Conservation (phyloP, 2,113 vertebrate genomes). For the Anser brachyrhynchus region DNA sequence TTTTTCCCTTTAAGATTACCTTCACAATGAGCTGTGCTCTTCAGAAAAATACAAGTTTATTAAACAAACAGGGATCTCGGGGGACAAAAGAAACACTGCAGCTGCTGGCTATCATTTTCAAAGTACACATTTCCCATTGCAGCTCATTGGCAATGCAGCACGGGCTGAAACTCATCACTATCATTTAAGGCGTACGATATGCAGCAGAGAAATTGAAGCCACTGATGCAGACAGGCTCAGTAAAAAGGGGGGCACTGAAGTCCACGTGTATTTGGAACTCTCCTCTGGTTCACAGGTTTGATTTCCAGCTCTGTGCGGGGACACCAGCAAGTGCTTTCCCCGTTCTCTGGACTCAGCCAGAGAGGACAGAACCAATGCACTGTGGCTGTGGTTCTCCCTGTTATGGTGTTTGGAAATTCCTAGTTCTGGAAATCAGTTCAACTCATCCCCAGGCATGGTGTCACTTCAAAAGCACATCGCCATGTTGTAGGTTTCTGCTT, state of each 20-base stretch:
- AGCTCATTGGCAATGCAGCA: background rate
- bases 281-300: background rate
- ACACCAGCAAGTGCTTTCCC: fast-evolving
- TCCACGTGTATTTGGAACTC: background rate
- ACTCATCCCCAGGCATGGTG: fast-evolving
- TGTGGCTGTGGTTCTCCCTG: background rate
- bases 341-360: background rate
- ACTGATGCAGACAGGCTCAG: background rate
- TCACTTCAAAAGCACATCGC: background rate
- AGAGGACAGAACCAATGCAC: background rate
- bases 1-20: background rate
- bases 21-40: background rate
- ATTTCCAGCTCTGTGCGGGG: background rate
- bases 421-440: background rate
- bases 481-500: fast-evolving
- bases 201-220: background rate
- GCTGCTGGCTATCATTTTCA: conserved; percentile 23
- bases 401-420: background rate
- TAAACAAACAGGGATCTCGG: background rate
- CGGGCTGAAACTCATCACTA: background rate
- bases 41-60: conserved; percentile 42
- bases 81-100: background rate
- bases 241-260: background rate
- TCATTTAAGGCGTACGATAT: background rate
- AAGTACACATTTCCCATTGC: background rate